Evolutionary conservation across 2,113 vertebrate genomes (phyloP), one percentile per base, ranked within the genome.

Genomic region (human (Homo sapiens)): DNA sequence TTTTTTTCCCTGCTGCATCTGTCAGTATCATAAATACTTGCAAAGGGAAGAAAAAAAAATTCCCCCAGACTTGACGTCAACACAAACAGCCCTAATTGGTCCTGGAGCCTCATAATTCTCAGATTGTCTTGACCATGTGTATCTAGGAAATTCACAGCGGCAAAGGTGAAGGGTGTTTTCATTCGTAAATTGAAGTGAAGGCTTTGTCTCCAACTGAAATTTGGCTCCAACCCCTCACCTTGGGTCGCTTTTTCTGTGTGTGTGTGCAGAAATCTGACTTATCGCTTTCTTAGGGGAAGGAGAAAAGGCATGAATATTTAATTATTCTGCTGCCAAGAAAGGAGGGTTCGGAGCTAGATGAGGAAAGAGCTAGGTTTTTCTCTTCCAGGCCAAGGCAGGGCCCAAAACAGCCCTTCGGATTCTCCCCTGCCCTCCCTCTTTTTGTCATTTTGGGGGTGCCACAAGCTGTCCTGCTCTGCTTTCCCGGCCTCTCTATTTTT

Each of bases 61-160:
- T 99, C 98, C 98, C 98, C 98, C 98, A 99, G 99, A 99, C 98
- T 98, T 98, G 98, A 99, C 99, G 99, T 99, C 98, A 99, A 98
- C 99, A 99, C 99, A 99, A 99, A 99, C 99, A 99, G 98, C 98
- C 98, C 98, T 99, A 99, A 99, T 99, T 99, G 99, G 99, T 98
- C 98, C 98, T 99, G 99, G 99, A 99, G 99, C 99, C 99, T 99
- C 99, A 98, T 99, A 99, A 99, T 99, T 99, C 99, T 99, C 98
- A 98, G 99, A 98, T 99, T 99, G 99, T 98, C 98, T 97, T 98
- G 94, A 98, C 98, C 97, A 83, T 70, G 98, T 98, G 99, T 98
- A 98, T 99, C 98, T 97, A 98, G 98, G 99, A 99, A 99, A 98
- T 98, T 96, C 52, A 96, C 96, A 90, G 98, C 98, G 98, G 98